These are phyloP conservation scores for Myotis lucifugus DNA, from an alignment of 2,113 vertebrate species.

Conservation along the genomic window DNA sequence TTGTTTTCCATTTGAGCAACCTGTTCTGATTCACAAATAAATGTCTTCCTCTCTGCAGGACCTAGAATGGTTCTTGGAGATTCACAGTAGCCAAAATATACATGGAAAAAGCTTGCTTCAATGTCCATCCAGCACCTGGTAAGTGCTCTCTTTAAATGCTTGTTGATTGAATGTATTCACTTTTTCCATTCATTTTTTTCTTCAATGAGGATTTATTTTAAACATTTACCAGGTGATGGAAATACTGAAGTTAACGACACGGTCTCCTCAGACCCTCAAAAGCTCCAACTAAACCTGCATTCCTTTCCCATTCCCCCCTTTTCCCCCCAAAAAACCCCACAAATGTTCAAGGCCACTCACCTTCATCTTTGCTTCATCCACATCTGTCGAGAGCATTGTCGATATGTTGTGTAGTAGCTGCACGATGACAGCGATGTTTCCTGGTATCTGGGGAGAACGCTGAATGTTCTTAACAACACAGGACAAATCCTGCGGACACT, in stretches of 20 bases:
- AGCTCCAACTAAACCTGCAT: neutral
- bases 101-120: neutral
- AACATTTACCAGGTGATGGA: neutral
- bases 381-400: neutral
- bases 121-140: neutral
- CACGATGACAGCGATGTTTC: slow-evolving; percentile 84
- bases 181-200: neutral
- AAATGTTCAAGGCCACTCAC: slow-evolving; percentile 54
- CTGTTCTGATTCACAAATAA: neutral
- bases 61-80: neutral
- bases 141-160: neutral
- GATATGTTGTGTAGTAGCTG: slow-evolving; percentile 82
- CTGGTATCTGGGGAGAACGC: slow-evolving; percentile 81
- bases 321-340: neutral
- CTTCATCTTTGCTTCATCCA: slow-evolving; percentile 80
- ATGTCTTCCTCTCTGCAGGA: neutral
- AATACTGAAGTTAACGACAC: neutral
- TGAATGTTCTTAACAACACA: slow-evolving; percentile 78
- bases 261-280: neutral
- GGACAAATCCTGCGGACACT: slow-evolving; percentile 80
- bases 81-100: neutral
- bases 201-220: neutral
- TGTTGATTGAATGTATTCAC: neutral
- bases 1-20: neutral
- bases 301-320: neutral